phyloP scores from a whole-genome alignment of 2,797 vertebrate genomes.

The Sebastolobus altivelis region DNA sequence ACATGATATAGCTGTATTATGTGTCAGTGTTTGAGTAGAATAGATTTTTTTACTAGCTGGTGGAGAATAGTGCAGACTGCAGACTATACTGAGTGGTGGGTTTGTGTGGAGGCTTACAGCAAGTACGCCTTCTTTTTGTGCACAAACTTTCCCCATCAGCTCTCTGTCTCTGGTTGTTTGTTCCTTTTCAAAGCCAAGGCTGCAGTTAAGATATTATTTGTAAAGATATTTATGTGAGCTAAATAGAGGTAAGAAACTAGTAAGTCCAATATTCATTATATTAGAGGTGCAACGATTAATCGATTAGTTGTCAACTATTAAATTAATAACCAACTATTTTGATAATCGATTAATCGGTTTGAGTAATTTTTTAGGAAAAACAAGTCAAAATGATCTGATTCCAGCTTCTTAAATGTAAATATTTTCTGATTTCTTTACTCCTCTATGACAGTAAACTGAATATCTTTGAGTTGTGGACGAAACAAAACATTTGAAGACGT shows the following conservation, averaged over 20 bases:
- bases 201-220: not conserved
- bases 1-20: constrained; percentile 51
- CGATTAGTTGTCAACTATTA: too few species aligned
- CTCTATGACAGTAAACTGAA: too few species aligned
- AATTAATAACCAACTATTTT: too few species aligned
- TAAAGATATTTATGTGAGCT: not conserved
- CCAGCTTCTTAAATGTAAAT: too few species aligned
- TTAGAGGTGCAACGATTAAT: too few species aligned
- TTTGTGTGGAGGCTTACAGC: constrained; percentile 17
- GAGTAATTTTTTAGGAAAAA: too few species aligned
- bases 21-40: constrained; percentile 46
- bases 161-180: constrained; percentile 3
- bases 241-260: not conserved
- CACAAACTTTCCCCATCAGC: not conserved
- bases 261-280: too few species aligned
- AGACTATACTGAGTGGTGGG: constrained; percentile 11
- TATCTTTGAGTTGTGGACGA: too few species aligned
- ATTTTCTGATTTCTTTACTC: too few species aligned
- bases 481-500: too few species aligned
- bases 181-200: constrained; percentile 10
- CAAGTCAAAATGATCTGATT: too few species aligned
- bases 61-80: constrained; percentile 31
- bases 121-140: constrained; percentile 13
- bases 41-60: constrained; percentile 17
- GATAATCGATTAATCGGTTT: too few species aligned